phyloP scores from a whole-genome alignment of 2,888 invertebrate species.

The Eupeodes luniger region DNA sequence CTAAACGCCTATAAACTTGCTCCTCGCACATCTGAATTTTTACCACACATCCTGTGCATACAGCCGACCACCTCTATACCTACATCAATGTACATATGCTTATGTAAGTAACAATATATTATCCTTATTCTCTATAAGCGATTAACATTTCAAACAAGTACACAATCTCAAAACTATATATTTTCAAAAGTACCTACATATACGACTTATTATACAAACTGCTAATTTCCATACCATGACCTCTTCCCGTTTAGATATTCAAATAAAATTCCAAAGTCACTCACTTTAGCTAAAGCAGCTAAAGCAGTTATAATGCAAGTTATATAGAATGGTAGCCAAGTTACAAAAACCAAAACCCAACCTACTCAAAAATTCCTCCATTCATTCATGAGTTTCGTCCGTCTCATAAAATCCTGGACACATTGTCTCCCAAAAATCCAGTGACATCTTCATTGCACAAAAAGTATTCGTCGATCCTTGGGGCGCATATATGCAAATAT shows the following conservation, averaged over 20 bases:
- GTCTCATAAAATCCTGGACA: conserved; percentile 75
- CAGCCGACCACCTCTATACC: no score
- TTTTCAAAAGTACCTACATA: no score
- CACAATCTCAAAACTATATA: conserved; percentile 5
- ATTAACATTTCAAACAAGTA: conserved; percentile 29
- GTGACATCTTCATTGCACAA: conserved; percentile 74
- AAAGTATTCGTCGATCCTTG: conserved; percentile 3
- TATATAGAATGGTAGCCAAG: not conserved
- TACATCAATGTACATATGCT: no score
- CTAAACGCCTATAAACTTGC: no score
- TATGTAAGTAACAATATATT: not conserved
- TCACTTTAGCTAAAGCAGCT: conserved; percentile 38
- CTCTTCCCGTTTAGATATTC: conserved; percentile 65
- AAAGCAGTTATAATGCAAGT: not conserved
- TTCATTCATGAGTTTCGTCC: conserved; percentile 72
- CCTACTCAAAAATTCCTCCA: conserved; percentile 39
- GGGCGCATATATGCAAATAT: conserved; percentile 53
- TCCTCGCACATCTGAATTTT: no score
- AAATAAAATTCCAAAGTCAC: conserved; percentile 70
- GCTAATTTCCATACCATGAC: conserved; percentile 68
- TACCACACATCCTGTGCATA: no score
- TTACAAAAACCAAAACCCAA: not conserved
- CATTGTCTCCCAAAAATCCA: conserved; percentile 73
- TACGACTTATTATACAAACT: conserved; percentile 36
- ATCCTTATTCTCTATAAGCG: not conserved